phyloP scores from a whole-genome alignment of 2,113 vertebrate species.

The Mohoua ochrocephala region DNA sequence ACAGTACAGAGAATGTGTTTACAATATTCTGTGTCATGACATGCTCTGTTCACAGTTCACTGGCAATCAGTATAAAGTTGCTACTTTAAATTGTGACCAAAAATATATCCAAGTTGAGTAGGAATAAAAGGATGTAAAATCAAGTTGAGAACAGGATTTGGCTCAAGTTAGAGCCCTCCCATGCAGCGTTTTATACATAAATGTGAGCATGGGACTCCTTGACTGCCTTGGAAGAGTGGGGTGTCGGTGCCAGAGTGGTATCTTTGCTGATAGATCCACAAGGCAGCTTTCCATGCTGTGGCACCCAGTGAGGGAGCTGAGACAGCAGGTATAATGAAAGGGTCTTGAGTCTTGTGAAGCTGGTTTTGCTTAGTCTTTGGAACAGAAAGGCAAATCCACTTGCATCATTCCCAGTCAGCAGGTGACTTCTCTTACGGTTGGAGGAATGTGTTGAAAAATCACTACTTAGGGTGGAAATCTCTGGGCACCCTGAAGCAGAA shows the following conservation, averaged over 20 bases:
- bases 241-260: not conserved
- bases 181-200: fast-evolving
- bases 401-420: not conserved
- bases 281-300: not conserved
- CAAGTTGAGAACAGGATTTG: not conserved
- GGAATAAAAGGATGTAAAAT: not conserved
- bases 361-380: not conserved
- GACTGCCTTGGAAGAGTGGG: fast-evolving
- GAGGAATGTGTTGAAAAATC: not conserved
- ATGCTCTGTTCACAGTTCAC: not conserved
- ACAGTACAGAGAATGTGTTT: not conserved
- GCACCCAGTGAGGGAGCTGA: not conserved
- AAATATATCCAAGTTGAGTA: not conserved
- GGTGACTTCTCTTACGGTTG: not conserved
- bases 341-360: not conserved
- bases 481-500: not conserved
- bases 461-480: not conserved
- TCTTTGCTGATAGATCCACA: not conserved
- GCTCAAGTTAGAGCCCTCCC: not conserved
- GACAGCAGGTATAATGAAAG: not conserved
- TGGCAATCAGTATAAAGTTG: not conserved
- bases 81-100: not conserved
- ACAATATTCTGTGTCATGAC: not conserved
- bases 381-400: not conserved
- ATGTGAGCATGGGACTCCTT: not conserved